Evolutionary conservation across 1,140 invertebrate species (phyloP).

Genomic region (Drosophila hydei): DNA sequence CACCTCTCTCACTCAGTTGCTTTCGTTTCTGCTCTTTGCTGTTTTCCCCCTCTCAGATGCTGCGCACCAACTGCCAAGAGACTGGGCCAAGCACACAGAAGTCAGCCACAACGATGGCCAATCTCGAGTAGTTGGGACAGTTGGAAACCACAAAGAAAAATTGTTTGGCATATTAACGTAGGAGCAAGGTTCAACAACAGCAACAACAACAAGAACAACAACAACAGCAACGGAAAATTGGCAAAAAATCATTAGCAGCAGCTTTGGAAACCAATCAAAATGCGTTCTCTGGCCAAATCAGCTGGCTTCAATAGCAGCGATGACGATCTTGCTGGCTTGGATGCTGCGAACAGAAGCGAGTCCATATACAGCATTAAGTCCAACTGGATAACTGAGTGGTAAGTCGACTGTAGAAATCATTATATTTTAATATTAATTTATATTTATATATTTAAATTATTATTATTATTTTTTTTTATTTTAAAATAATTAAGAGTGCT

Average conservation of each 20-base stretch:
- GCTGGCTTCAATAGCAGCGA: conserved; percentile 84
- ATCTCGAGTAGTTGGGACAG: conserved; percentile 36
- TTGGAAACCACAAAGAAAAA: conserved; percentile 34
- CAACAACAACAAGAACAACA: conserved; percentile 15
- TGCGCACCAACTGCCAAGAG: conserved; percentile 49
- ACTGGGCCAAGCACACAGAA: conserved; percentile 46
- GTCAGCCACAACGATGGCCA: conserved; percentile 47
- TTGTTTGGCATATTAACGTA: conserved; percentile 58
- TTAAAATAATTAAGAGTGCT: too few species aligned
- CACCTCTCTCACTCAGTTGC: background rate
- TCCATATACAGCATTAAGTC: conserved; percentile 88
- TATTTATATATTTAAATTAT: too few species aligned
- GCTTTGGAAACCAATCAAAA: conserved; percentile 77
- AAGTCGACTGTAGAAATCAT: conserved; percentile 57
- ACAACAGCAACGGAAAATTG: conserved; percentile 6
- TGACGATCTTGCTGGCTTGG: conserved; percentile 56
- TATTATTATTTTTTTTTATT: too few species aligned
- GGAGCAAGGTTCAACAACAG: background rate
- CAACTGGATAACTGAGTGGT: conserved; percentile 89
- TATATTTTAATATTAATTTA: too few species aligned
- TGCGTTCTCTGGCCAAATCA: conserved; percentile 88
- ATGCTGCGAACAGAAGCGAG: conserved; percentile 85
- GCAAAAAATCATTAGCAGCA: background rate
- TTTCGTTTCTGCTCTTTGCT: background rate
- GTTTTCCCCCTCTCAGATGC: conserved; percentile 51